These are phyloP conservation scores for Leuciscus idus DNA, from an alignment of 2,113 vertebrate species.

Conservation along the genomic window DNA sequence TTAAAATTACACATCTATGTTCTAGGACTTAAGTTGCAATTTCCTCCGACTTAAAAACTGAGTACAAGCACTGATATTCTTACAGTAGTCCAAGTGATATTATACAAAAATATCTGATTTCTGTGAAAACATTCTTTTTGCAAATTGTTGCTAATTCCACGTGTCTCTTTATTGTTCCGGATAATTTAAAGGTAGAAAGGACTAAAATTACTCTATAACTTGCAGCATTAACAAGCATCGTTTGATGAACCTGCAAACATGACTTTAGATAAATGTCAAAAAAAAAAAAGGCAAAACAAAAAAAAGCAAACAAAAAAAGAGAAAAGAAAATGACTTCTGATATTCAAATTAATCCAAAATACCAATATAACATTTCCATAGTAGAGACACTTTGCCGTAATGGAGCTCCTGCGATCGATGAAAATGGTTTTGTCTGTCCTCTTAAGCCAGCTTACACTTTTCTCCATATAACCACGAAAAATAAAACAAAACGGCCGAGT, in stretches of 20 bases:
- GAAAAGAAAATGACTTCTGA: slow-evolving; percentile 70
- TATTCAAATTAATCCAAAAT: slow-evolving; percentile 65
- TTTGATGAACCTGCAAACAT: slow-evolving; percentile 78
- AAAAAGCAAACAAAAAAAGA: neutral
- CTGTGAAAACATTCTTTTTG: slow-evolving; percentile 98
- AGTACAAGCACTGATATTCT: slow-evolving; percentile 99
- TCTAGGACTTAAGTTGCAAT: slow-evolving; percentile 98
- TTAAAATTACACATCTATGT: slow-evolving; percentile 99
- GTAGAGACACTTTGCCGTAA: slow-evolving; percentile 84
- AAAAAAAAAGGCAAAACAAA: neutral
- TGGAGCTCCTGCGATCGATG: slow-evolving; percentile 83
- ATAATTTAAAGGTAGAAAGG: slow-evolving; percentile 83
- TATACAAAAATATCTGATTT: slow-evolving; percentile 99
- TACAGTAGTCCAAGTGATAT: slow-evolving; percentile 99
- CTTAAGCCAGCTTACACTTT: slow-evolving; percentile 85
- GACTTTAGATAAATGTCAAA: slow-evolving; percentile 59
- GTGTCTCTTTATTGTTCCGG: slow-evolving; percentile 80
- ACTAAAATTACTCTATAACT: slow-evolving; percentile 77
- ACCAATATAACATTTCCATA: slow-evolving; percentile 80
- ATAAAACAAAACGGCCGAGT: slow-evolving; percentile 87
- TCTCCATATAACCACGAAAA: slow-evolving; percentile 72
- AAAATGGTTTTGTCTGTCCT: slow-evolving; percentile 89
- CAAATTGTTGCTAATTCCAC: slow-evolving; percentile 93
- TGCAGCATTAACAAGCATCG: slow-evolving; percentile 79
- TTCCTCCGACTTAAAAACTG: slow-evolving; percentile 99